Evolutionary conservation across 2,797 vertebrate genomes (phyloP).

Genomic region (Pachyuromys duprasi): DNA sequence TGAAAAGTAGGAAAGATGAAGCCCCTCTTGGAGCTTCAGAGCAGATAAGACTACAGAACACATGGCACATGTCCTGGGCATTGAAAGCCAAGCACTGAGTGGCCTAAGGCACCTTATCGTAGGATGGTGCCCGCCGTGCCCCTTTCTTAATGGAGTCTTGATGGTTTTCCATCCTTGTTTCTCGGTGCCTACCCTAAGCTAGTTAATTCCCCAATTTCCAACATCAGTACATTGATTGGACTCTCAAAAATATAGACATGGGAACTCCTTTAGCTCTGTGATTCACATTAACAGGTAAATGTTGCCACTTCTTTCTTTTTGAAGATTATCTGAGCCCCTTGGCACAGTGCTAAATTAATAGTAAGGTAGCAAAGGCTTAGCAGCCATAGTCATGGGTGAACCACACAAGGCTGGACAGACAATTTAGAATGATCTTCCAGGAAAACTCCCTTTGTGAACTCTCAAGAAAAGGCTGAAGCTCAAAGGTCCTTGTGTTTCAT

Average conservation of each 20-base stretch:
- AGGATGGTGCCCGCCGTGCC: not conserved
- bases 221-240: not conserved
- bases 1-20: not conserved
- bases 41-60: not conserved
- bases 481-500: not conserved
- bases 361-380: not conserved
- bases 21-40: not conserved
- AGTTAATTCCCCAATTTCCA: not conserved
- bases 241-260: not conserved
- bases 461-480: not conserved
- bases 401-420: not conserved
- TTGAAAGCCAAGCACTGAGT: not conserved
- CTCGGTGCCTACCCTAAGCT: not conserved
- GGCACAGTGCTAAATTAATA: not conserved
- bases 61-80: not conserved
- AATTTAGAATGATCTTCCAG: not conserved
- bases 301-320: not conserved
- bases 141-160: not conserved
- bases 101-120: too few species aligned
- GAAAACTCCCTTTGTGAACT: not conserved
- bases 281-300: not conserved
- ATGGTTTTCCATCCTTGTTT: not conserved
- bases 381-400: not conserved
- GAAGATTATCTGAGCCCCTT: not conserved
- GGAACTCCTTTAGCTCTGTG: not conserved